These are phyloP conservation scores for Elysia crispata DNA, from an alignment of 2,888 invertebrate genomes.

Conservation along the genomic window DNA sequence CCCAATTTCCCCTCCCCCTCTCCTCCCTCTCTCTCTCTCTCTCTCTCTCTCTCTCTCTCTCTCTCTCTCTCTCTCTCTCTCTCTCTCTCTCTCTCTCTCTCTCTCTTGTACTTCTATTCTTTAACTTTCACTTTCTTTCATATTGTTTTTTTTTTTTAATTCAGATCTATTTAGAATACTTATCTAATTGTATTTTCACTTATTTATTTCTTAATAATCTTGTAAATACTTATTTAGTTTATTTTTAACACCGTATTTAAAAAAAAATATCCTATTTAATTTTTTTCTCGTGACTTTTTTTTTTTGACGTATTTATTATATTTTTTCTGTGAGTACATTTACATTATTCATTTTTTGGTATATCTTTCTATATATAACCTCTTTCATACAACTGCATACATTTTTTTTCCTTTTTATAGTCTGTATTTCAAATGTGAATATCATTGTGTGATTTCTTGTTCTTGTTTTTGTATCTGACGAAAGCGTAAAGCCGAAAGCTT, in stretches of 20 bases:
- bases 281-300: background rate
- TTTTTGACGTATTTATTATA: background rate
- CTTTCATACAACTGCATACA: background rate
- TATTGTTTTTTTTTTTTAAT: background rate
- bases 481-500: too few species aligned
- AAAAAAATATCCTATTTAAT: too few species aligned
- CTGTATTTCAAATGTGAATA: background rate
- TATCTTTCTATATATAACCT: background rate
- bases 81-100: conserved; percentile 9
- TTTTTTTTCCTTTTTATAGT: background rate
- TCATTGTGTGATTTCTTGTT: too few species aligned
- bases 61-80: conserved; percentile 24
- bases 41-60: conserved; percentile 32
- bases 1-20: background rate
- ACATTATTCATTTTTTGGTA: background rate
- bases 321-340: background rate
- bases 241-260: too few species aligned
- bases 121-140: too few species aligned
- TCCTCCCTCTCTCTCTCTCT: conserved; percentile 15
- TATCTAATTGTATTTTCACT: too few species aligned
- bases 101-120: background rate
- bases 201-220: conserved; percentile 27
- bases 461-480: too few species aligned
- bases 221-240: conserved; percentile 23
- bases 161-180: background rate